Base-by-base conservation (phyloP, 2,113 vertebrate species). In the Glaucidium brasilianum region DNA sequence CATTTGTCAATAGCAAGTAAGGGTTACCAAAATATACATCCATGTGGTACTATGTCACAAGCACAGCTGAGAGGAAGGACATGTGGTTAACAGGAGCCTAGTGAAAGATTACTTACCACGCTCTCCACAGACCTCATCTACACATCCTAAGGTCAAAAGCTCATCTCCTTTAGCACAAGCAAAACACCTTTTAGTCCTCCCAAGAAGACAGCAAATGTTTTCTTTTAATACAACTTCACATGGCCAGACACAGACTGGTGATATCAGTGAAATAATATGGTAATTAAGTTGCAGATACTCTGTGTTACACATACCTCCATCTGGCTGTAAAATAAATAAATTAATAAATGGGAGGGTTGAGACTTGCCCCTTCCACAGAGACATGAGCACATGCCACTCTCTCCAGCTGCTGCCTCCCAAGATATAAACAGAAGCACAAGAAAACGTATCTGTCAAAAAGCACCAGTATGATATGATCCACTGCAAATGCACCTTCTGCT, bases 251-350 rank as follows among this genome's bases (percentile, higher is more conserved):
- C 6, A 32, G 17, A 59, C 41, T 80, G 32, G 69, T 32, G n/a
- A 30, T 15, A 83, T 1, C 41, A 86, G 59, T 55, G 66, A 79
- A 90, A 68, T 4, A 85, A 52, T 22, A 76, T 0, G 0, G 23
- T 69, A 90, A 68, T 0, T 1, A 39, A 73, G 13, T 11, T 68
- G 63, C 34, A 69, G 35, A 39, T 80, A 84, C 23, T 76, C 43
- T 4, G 2, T 67, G 27, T 49, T 72, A 88, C 43, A 93, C 11
- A 32, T 60, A 85, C 6, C 23, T 88, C 79, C 78, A 85, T 68
- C 39, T 85, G 53, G 16, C 34, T 85, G 71, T 22, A 88, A 95
- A 97, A 92, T 58, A 93, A 75, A 82, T 56, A 67, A 87, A 86
- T 66, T 1, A 76, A 78, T 62, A 93, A 94, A 77, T 16, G 10